phyloP scores from a whole-genome alignment of 2,888 invertebrate species.

The Dusona sp. region DNA sequence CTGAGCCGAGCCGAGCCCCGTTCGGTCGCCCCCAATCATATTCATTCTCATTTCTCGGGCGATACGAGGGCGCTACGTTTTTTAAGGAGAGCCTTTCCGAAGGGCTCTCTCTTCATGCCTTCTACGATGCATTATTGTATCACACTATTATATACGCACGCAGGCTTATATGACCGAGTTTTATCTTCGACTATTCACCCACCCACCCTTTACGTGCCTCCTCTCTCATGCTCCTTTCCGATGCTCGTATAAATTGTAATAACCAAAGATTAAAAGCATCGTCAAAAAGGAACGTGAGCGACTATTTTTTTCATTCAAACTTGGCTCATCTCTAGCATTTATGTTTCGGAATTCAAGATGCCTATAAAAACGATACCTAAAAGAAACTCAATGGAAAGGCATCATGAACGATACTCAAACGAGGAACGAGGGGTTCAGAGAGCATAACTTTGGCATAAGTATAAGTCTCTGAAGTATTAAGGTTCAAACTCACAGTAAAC shows the following conservation, averaged over 20 bases:
- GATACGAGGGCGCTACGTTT: slow-evolving; percentile 46
- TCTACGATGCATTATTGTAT: slow-evolving; percentile 46
- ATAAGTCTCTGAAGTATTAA: not conserved
- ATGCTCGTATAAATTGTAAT: slow-evolving; percentile 64
- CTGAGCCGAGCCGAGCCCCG: slow-evolving; percentile 51
- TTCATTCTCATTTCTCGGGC: slow-evolving; percentile 51
- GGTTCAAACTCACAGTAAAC: slow-evolving; percentile 2
- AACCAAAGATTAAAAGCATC: slow-evolving; percentile 45
- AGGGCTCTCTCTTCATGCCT: slow-evolving; percentile 15
- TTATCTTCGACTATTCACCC: slow-evolving; percentile 57
- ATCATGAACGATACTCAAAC: not conserved
- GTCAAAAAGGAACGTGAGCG: slow-evolving; percentile 19
- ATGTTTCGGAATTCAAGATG: slow-evolving; percentile 5
- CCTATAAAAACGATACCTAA: slow-evolving; percentile 15
- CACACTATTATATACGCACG: slow-evolving; percentile 48
- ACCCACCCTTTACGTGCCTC: slow-evolving; percentile 7
- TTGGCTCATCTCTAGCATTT: not conserved
- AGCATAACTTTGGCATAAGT: not conserved
- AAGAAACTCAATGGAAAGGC: slow-evolving; percentile 11
- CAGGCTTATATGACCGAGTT: slow-evolving; percentile 49
- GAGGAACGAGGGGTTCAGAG: not conserved
- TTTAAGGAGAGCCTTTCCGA: slow-evolving; percentile 59
- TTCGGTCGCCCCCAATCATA: slow-evolving; percentile 31
- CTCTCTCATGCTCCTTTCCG: slow-evolving; percentile 31
- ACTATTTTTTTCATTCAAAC: not conserved